Evolutionary conservation across 2,797 vertebrate genomes (phyloP).

Genomic region (Salarias fasciatus): DNA sequence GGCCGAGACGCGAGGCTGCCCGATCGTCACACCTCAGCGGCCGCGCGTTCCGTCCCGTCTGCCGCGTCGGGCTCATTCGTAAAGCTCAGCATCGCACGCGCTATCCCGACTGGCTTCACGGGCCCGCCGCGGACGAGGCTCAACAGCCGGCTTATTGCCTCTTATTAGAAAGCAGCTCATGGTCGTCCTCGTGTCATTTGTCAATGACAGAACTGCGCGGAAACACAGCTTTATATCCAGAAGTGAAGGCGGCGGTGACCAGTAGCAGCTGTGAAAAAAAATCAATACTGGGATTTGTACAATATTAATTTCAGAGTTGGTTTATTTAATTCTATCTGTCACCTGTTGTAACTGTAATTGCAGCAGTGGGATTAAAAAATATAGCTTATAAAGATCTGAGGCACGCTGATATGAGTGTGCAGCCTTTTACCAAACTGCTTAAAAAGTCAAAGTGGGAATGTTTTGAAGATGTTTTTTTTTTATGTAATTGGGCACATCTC

Average conservation of each 20-base stretch:
- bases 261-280: not conserved
- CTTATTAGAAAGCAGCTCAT: conserved; percentile 17
- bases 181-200: conserved; percentile 6
- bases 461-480: not conserved
- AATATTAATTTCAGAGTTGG: not conserved
- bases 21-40: conserved; percentile 66
- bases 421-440: no score
- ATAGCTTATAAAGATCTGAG: no score
- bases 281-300: not conserved
- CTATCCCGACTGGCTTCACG: conserved; percentile 16
- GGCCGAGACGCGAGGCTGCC: conserved; percentile 36
- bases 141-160: conserved; percentile 16
- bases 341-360: not conserved
- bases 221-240: not conserved
- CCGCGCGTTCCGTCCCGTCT: conserved; percentile 50
- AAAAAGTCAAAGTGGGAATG: not conserved
- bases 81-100: conserved; percentile 36
- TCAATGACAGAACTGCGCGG: not conserved
- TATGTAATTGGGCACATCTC: not conserved
- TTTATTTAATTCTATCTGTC: conserved; percentile 2
- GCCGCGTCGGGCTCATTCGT: conserved; percentile 43
- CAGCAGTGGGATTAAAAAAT: no score
- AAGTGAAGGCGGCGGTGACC: not conserved
- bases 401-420: no score
- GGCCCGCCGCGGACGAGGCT: not conserved